Evolutionary conservation across 2,113 vertebrate species (phyloP), one percentile per base, ranked within the genome.

Genomic region (Calyptommatus sinebrachiatus): DNA sequence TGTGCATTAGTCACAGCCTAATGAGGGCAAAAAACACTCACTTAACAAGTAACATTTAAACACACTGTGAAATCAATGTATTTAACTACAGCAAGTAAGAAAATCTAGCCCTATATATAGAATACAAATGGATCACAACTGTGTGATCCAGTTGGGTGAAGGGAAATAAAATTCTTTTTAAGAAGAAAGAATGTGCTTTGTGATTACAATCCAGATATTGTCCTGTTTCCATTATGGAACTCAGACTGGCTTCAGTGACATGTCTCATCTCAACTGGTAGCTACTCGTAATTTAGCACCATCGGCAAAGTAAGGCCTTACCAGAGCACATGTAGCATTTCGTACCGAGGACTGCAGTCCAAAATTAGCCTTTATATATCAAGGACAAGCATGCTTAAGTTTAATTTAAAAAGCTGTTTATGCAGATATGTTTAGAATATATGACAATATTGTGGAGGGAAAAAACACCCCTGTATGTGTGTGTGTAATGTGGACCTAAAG

Each of bases 341-440:
- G 46, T 24, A 73, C 57, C 46, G 41, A 76, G 46, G n/a, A 78
- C 65, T 85, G 65, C 71, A 80, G 46, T 53, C 57, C 8, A 35
- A 22, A 84, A 28, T 71, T 76, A 82, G 22, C 7, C 24, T 16
- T 63, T 77, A n/a, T n/a, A n/a, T n/a, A n/a, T n/a, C n/a, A n/a
- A n/a, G 12, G 2, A 28, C 61, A 71, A 80, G 65, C 57, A 60
- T 11, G 1, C 66, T 78, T 41, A 72, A 48, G 29, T 73, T 41
- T 71, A 26, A 16, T 50, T 60, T n/a, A 31, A 73, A 61, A 18
- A 16, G 24, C 71, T 61, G 24, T 35, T 78, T 6, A 53, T 76
- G 46, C 60, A 72, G 69, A 65, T 80, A 31, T 73, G 35, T 41
- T 72, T 65, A 66, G 65, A 63, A 18, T 16, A 41, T 2, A 53